These are phyloP conservation scores for Drosophila mettleri DNA, from an alignment of 2,888 invertebrate genomes.

Conservation along the genomic window DNA sequence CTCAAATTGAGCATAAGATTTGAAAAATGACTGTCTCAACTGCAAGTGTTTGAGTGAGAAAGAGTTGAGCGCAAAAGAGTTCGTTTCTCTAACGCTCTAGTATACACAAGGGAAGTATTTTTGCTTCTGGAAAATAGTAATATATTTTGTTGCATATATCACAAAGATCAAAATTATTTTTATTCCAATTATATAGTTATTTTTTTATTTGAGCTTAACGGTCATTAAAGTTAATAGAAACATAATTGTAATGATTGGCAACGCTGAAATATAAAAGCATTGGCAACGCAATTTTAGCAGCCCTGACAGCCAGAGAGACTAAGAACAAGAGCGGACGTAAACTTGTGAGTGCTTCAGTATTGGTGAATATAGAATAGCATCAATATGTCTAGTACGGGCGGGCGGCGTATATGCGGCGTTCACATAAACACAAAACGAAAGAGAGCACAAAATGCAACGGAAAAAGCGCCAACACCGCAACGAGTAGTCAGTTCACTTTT, in stretches of 20 bases:
- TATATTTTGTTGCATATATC: background rate
- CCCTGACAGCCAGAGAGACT: slow-evolving; percentile 12
- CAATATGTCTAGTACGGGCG: slow-evolving; percentile 23
- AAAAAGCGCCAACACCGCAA: slow-evolving; percentile 64
- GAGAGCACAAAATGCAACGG: slow-evolving; percentile 59
- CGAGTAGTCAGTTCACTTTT: slow-evolving; percentile 55
- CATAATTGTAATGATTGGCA: slow-evolving; percentile 19
- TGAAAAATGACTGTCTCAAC: background rate
- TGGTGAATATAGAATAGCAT: slow-evolving; percentile 32
- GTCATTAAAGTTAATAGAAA: background rate
- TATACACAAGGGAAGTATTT: background rate
- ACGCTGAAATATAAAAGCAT: slow-evolving; percentile 5
- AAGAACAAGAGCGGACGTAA: background rate
- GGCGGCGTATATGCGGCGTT: slow-evolving; percentile 6
- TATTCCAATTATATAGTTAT: background rate
- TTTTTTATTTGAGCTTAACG: slow-evolving; percentile 25
- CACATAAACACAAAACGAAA: slow-evolving; percentile 38
- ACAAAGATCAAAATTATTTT: background rate
- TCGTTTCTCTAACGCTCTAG: background rate
- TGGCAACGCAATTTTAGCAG: slow-evolving; percentile 36
- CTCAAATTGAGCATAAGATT: slow-evolving; percentile 1
- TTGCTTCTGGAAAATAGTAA: background rate
- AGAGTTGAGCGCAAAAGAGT: background rate
- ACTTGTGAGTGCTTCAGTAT: slow-evolving; percentile 13
- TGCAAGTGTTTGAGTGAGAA: background rate